Conservation (phyloP, 1,140 invertebrate genomes). For the Anastrepha ludens region DNA sequence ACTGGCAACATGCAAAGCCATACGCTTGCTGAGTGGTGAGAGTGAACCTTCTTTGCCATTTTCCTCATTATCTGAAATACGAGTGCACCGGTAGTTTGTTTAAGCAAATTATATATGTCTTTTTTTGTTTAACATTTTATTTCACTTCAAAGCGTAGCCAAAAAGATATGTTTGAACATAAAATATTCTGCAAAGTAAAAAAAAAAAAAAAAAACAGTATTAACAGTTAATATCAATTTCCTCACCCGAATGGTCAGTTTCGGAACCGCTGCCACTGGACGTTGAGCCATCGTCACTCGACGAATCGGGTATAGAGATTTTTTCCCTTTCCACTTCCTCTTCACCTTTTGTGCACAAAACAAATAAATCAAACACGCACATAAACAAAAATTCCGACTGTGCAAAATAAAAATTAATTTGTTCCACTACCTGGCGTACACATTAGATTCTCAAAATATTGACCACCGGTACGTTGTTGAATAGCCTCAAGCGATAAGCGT, state of each 20-base stretch:
- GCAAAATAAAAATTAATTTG: background rate
- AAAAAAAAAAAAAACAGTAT: background rate
- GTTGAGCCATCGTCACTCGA: conserved; percentile 33
- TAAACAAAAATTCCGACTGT: background rate
- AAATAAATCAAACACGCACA: conserved; percentile 26
- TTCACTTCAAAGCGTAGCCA: background rate
- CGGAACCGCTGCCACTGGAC: conserved; percentile 6
- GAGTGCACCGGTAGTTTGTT: conserved; percentile 57
- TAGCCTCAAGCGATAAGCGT: conserved; percentile 82
- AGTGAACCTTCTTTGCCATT: conserved; percentile 80
- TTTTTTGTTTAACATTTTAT: background rate
- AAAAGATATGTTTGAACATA: background rate
- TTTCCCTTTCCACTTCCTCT: conserved; percentile 22
- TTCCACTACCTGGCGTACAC: conserved; percentile 4
- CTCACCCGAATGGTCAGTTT: conserved; percentile 27
- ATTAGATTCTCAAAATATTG: conserved; percentile 13
- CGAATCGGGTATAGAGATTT: background rate
- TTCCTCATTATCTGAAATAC: conserved; percentile 62
- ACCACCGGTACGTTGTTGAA: conserved; percentile 60
- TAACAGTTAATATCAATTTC: background rate
- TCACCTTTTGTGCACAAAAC: background rate
- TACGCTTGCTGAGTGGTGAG: conserved; percentile 86
- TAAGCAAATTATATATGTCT: background rate
- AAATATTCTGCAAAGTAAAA: conserved; percentile 34
- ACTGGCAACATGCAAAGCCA: conserved; percentile 77